Evolutionary conservation across 2,888 invertebrate genomes (phyloP).

Genomic region (Monoplex corrugatus): DNA sequence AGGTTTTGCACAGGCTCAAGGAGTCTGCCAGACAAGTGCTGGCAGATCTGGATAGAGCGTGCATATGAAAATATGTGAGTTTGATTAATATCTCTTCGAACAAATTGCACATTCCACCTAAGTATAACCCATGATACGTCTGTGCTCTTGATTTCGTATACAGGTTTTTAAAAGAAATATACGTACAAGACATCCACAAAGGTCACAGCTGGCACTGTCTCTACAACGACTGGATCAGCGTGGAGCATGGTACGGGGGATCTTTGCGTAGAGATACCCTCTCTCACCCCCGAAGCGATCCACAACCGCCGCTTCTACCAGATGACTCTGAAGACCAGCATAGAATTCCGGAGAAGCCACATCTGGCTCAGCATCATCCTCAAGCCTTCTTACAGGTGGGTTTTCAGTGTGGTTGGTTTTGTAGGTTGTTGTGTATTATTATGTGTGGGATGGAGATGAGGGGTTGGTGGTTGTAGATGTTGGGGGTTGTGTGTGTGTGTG

Average conservation of each 20-base stretch:
- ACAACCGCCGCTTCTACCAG: constrained; percentile 59
- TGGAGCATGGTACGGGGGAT: constrained; percentile 60
- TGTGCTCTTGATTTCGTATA: too few relatives aligned
- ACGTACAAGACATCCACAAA: constrained; percentile 70
- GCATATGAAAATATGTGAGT: too few relatives aligned
- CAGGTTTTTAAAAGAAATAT: constrained; percentile 74
- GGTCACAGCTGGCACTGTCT: constrained; percentile 69
- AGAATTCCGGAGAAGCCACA: constrained; percentile 74
- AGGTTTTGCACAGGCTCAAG: too few relatives aligned
- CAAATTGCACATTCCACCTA: too few relatives aligned
- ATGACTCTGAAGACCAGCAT: constrained; percentile 63
- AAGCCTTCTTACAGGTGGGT: constrained; percentile 65
- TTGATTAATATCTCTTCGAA: too few relatives aligned
- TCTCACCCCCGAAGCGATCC: constrained; percentile 56
- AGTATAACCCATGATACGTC: too few relatives aligned
- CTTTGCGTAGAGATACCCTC: constrained; percentile 63
- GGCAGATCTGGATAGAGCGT: too few relatives aligned
- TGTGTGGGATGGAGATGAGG: too few relatives aligned
- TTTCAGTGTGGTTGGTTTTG: not conserved
- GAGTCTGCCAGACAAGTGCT: too few relatives aligned
- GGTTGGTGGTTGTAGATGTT: too few relatives aligned
- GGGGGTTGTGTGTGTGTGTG: not conserved
- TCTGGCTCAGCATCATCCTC: constrained; percentile 79
- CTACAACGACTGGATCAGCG: constrained; percentile 74
- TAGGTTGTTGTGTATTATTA: not conserved